Evolutionary conservation across 1,140 invertebrate species (phyloP).

Genomic region (Zaprionus tsacasi): DNA sequence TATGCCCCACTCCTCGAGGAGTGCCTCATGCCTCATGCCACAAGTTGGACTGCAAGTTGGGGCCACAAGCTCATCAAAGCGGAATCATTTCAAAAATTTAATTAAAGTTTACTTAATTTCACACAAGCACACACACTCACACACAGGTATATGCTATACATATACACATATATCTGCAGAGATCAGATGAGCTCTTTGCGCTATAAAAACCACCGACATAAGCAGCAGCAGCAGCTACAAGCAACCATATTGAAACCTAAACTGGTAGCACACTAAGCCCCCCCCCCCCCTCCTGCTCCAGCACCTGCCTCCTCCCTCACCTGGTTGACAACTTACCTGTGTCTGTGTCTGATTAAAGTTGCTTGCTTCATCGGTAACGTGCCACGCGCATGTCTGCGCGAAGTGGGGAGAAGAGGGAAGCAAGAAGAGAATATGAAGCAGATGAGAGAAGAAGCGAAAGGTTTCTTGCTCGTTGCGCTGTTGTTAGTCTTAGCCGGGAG

Average conservation of each 20-base stretch:
- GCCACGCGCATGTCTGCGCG: constrained; percentile 73
- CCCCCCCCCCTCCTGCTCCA: not conserved
- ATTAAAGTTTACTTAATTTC: constrained; percentile 75
- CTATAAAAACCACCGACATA: not conserved
- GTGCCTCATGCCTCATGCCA: not conserved
- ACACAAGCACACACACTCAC: constrained; percentile 17
- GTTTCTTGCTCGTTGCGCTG: constrained; percentile 31
- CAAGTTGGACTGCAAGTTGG: constrained; percentile 7
- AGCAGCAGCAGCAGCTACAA: constrained; percentile 13
- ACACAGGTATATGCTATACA: not conserved
- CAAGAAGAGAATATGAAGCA: constrained; percentile 26
- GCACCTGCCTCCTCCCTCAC: not conserved
- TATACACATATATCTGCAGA: not conserved
- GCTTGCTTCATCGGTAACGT: constrained; percentile 79
- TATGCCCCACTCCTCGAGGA: constrained; percentile 40
- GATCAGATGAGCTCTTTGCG: constrained; percentile 65
- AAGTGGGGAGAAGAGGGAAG: constrained; percentile 37
- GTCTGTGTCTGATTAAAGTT: constrained; percentile 78
- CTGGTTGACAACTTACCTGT: constrained; percentile 75
- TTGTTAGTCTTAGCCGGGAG: constrained; percentile 49
- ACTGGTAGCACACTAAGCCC: constrained; percentile 53
- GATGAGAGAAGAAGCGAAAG: constrained; percentile 6
- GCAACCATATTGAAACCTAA: constrained; percentile 50
- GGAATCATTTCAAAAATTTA: constrained; percentile 73
- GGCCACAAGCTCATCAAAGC: constrained; percentile 65